Conservation (phyloP, 2,888 invertebrate species). For the Colostygia pectinataria region DNA sequence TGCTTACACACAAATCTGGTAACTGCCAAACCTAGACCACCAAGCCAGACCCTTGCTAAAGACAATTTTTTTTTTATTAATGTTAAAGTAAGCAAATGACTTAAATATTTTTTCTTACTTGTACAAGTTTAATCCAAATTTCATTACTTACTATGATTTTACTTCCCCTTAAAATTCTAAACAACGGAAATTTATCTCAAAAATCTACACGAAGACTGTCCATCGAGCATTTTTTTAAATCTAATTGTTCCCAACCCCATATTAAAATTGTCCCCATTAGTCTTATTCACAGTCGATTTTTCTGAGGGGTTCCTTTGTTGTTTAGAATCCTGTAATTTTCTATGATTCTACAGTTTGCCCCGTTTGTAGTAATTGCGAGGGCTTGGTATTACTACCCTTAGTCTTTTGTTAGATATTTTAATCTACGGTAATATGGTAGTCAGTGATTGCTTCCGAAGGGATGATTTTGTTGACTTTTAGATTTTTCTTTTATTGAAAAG, state of each 20-base stretch:
- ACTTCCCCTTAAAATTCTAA: conserved; percentile 7
- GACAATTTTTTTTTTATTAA: too few relatives aligned
- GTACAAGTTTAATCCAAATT: conserved; percentile 1
- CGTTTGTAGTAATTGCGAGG: conserved; percentile 66
- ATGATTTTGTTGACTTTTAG: conserved; percentile 27
- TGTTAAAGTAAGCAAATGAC: too few relatives aligned
- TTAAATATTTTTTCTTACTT: too few relatives aligned
- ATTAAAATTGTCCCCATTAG: conserved; percentile 79
- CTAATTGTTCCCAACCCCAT: conserved; percentile 70
- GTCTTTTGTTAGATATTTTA: conserved; percentile 68
- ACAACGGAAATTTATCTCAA: conserved; percentile 17
- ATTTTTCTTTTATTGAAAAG: conserved; percentile 1
- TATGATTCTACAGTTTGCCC: conserved; percentile 74
- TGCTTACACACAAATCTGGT: too few relatives aligned
- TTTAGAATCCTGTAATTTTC: conserved; percentile 78
- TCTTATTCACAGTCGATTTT: conserved; percentile 52
- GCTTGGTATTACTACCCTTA: conserved; percentile 64
- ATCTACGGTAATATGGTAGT: conserved; percentile 59
- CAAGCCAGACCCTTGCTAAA: too few relatives aligned
- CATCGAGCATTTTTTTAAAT: conserved; percentile 28
- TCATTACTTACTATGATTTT: conserved; percentile 12
- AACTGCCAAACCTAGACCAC: too few relatives aligned
- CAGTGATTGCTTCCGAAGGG: conserved; percentile 28
- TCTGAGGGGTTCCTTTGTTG: conserved; percentile 67
- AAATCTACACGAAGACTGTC: conserved; percentile 20